Evolutionary conservation across 2,888 invertebrate genomes (phyloP).

Genomic region (Sarcophaga variegata): DNA sequence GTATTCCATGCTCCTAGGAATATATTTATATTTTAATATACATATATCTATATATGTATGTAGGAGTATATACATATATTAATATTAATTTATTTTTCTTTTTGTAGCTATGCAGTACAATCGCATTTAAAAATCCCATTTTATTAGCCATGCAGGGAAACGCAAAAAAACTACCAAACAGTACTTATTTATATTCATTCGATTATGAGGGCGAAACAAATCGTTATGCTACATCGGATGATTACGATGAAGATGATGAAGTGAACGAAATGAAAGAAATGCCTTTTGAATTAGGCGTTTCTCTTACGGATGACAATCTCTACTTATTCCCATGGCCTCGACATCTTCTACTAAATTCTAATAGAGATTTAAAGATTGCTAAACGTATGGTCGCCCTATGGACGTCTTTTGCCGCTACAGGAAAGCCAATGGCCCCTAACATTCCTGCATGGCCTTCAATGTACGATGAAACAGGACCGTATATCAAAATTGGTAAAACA

Average conservation of each 20-base stretch:
- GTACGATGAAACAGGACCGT: slow-evolving; percentile 79
- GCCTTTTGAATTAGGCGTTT: slow-evolving; percentile 83
- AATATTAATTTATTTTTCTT: slow-evolving; percentile 2
- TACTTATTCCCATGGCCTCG: slow-evolving; percentile 83
- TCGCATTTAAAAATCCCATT: slow-evolving; percentile 82
- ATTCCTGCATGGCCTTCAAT: slow-evolving; percentile 78
- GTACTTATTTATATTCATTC: slow-evolving; percentile 83
- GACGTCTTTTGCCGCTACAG: slow-evolving; percentile 80
- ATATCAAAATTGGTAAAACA: slow-evolving; percentile 77
- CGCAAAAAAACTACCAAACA: slow-evolving; percentile 78
- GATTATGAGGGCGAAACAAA: slow-evolving; percentile 82
- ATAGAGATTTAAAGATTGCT: slow-evolving; percentile 81
- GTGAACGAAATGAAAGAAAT: slow-evolving; percentile 75
- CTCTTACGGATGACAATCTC: slow-evolving; percentile 84
- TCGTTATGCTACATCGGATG: slow-evolving; percentile 75
- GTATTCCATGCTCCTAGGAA: slow-evolving; percentile 25
- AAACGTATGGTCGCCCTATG: slow-evolving; percentile 82
- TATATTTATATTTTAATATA: background rate
- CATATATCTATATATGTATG: too few relatives aligned
- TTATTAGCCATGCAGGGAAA: slow-evolving; percentile 81
- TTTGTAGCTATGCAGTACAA: slow-evolving; percentile 81
- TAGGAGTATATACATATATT: too few relatives aligned
- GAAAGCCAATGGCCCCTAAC: slow-evolving; percentile 76
- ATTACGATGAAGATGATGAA: slow-evolving; percentile 76
- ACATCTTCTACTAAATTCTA: slow-evolving; percentile 76